These are phyloP conservation scores for Pipistrellus nathusii DNA, from an alignment of 2,797 vertebrate genomes.

Conservation along the genomic window DNA sequence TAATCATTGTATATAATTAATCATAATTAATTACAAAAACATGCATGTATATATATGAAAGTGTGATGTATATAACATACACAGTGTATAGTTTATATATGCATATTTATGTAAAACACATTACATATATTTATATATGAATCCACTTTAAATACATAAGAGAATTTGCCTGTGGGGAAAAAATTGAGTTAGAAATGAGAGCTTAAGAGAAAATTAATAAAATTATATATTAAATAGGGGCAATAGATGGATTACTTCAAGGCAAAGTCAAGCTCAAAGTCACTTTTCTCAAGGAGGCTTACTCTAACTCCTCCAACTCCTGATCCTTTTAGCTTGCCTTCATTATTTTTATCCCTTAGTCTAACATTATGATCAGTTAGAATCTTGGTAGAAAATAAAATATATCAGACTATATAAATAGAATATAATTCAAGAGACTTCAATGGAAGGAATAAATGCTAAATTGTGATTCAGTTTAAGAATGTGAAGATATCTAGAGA, in stretches of 20 bases:
- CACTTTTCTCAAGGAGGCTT: background rate
- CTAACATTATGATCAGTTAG: background rate
- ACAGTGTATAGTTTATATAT: background rate
- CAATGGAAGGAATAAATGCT: background rate
- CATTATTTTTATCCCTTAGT: background rate
- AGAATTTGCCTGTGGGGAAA: background rate
- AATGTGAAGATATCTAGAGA: background rate
- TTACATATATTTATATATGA: background rate
- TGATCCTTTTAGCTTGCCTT: background rate
- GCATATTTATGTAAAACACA: background rate
- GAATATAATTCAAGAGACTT: background rate
- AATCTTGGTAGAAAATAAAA: background rate
- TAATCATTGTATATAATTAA: background rate
- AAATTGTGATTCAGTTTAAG: background rate
- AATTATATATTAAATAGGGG: background rate
- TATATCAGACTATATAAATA: background rate
- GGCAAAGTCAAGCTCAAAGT: background rate
- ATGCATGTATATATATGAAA: background rate
- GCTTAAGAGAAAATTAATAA: background rate
- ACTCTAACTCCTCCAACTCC: background rate
- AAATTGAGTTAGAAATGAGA: background rate
- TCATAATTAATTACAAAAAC: background rate
- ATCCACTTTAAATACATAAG: background rate
- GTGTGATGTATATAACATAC: background rate
- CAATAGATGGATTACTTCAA: background rate